Evolutionary conservation across 2,888 invertebrate species (phyloP), one percentile per base, ranked within the genome.

Genomic region (Heliothis peltigera): DNA sequence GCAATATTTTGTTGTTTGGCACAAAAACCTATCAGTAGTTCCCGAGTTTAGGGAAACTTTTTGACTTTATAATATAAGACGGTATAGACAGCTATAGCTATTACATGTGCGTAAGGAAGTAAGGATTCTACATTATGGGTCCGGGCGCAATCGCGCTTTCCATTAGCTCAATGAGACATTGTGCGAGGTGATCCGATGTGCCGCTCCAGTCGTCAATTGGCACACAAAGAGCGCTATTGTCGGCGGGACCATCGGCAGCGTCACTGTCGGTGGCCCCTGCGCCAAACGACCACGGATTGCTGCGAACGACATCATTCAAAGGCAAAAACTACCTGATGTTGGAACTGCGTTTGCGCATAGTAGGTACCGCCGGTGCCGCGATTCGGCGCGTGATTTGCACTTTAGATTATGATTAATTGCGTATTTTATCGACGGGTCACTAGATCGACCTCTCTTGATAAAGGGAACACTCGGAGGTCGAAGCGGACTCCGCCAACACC

Each of bases 401-500:
- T 80, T 70, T 48, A 62, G 70, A 59, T 64, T 69, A 64, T 80
- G 71, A 77, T 77, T 82, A 79, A 75, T 76, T 77, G 83, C 80
- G 81, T 80, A 66, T 74, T 69, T 66, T 70, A 76, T 73, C 70
- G 57, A 73, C 76, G 75, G 89, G 88, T 85, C 87, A 81, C 64
- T 73, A 71, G 71, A 76, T 83, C 76, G 81, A 68, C 72, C 57
- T 64, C 52, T 64, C 32, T 55, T 80, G 88, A 87, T 88, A 88
- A 71, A 58, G 46, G 52, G 46, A 72, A 76, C 82, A 65, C 76
- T 80, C 79, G 71, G 84, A 88, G 89, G 90, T 87, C 87, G 47
- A 72, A 72, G 53, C 70, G 80, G 77, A 80, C 81, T 80, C 62
- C 19, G 52, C n/a, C 21, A 49, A 21, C 59, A 54, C 18, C 62